Evolutionary conservation across 2,113 vertebrate species (phyloP).

Genomic region (Seriola aureovittata): DNA sequence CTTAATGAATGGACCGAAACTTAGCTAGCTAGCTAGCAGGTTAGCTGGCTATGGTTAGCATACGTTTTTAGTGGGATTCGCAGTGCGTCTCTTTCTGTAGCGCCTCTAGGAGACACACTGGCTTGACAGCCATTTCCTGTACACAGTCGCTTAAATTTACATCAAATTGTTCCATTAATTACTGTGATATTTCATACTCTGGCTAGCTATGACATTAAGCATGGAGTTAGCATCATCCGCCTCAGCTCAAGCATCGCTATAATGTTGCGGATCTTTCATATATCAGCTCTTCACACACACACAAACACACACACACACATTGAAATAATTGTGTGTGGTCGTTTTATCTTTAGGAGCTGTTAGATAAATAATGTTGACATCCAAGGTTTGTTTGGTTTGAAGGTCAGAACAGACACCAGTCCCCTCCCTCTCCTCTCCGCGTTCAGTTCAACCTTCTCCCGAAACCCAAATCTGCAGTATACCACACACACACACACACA

Average conservation of each 20-base stretch:
- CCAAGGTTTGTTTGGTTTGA: constrained; percentile 54
- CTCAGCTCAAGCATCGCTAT: not conserved
- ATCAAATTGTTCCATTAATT: rapidly evolving
- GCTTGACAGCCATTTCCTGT: rapidly evolving
- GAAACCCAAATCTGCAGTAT: not conserved
- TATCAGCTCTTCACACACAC: not conserved
- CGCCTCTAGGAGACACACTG: rapidly evolving
- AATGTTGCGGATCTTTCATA: not conserved
- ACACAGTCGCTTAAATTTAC: rapidly evolving
- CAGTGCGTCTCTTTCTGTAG: rapidly evolving
- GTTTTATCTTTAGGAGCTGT: not conserved
- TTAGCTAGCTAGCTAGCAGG: constrained; percentile 26
- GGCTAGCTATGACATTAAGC: not conserved
- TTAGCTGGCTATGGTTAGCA: constrained; percentile 44
- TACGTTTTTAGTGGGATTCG: not conserved
- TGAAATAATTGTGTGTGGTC: not conserved
- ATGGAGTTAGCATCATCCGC: not conserved
- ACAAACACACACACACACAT: not conserved
- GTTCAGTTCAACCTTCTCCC: not conserved
- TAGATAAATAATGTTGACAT: not conserved
- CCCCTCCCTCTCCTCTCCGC: not conserved
- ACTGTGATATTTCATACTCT: not conserved
- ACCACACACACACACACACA: not conserved
- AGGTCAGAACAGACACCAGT: constrained; percentile 42
- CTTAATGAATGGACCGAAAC: constrained; percentile 51